Percentiles rank a stretch among this genome's conserved stretches.
phyloP scores from a whole-genome alignment of 2,113 vertebrate species.

The Poicephalus meyeri region DNA sequence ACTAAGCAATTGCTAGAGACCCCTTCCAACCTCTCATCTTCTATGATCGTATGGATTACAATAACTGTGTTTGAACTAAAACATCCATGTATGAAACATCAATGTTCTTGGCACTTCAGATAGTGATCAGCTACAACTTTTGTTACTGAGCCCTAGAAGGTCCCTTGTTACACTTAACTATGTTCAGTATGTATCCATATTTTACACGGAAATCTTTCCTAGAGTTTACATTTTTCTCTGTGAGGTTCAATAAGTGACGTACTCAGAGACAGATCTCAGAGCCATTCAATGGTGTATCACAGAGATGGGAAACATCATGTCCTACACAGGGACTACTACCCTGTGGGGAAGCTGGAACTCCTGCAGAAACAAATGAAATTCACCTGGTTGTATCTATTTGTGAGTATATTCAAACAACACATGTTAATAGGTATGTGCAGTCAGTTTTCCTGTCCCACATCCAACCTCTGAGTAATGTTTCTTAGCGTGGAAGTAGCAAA shows the following conservation, averaged over 20 bases:
- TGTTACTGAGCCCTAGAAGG: not conserved
- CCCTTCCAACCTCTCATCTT: not conserved
- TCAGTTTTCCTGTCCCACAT: not conserved
- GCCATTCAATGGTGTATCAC: too few relatives aligned
- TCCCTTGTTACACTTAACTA: not conserved
- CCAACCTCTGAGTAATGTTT: not conserved
- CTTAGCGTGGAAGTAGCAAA: not conserved
- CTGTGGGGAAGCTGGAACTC: not conserved
- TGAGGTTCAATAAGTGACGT: not conserved
- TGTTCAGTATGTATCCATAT: not conserved
- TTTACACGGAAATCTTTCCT: not conserved
- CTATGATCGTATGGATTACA: not conserved
- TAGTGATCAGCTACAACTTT: not conserved
- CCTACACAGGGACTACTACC: not conserved
- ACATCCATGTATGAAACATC: not conserved
- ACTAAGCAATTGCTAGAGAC: not conserved
- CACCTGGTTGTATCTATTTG: not conserved
- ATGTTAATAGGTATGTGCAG: not conserved
- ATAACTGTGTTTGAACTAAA: not conserved
- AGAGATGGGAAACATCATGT: rapidly evolving
- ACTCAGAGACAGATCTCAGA: not conserved
- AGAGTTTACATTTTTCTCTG: not conserved
- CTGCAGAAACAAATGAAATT: not conserved
- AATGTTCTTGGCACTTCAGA: rapidly evolving
- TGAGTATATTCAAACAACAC: not conserved